These are phyloP conservation scores for Aethes cnicana DNA, from an alignment of 2,888 invertebrate species.

Conservation along the genomic window DNA sequence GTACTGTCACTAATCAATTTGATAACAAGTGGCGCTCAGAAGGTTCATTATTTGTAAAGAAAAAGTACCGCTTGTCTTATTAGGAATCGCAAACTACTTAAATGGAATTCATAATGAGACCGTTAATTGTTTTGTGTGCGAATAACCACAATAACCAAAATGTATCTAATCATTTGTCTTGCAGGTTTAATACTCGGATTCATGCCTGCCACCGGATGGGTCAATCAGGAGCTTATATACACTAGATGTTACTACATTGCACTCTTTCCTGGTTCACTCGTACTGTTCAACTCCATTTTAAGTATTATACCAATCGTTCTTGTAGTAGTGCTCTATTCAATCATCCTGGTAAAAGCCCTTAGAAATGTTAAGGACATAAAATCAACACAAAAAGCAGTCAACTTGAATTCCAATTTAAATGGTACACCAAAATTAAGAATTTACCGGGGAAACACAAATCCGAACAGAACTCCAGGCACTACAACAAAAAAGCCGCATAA, in stretches of 20 bases:
- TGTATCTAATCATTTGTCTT: constrained; percentile 36
- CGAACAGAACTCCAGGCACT: constrained; percentile 33
- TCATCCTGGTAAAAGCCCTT: constrained; percentile 82
- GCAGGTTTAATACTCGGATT: constrained; percentile 82
- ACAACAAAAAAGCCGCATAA: constrained; percentile 41
- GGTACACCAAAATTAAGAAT: constrained; percentile 58
- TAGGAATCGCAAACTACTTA: no score
- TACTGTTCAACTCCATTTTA: constrained; percentile 79
- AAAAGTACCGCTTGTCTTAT: no score
- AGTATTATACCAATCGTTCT: constrained; percentile 77
- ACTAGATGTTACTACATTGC: constrained; percentile 81
- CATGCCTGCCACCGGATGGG: constrained; percentile 83
- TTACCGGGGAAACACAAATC: constrained; percentile 50
- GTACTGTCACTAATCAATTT: no score
- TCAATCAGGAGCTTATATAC: constrained; percentile 53
- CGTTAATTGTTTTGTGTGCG: constrained; percentile 10
- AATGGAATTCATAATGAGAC: no score
- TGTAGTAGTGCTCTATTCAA: constrained; percentile 78
- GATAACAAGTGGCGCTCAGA: no score
- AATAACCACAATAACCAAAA: not conserved
- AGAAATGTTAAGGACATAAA: constrained; percentile 65
- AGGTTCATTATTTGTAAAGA: no score
- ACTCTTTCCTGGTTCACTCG: constrained; percentile 78
- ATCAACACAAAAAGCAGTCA: constrained; percentile 50
- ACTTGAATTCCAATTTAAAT: constrained; percentile 35